Evolutionary conservation across 2,888 invertebrate species (phyloP), one percentile per base, ranked within the genome.

Genomic region (Acleris holmiana): DNA sequence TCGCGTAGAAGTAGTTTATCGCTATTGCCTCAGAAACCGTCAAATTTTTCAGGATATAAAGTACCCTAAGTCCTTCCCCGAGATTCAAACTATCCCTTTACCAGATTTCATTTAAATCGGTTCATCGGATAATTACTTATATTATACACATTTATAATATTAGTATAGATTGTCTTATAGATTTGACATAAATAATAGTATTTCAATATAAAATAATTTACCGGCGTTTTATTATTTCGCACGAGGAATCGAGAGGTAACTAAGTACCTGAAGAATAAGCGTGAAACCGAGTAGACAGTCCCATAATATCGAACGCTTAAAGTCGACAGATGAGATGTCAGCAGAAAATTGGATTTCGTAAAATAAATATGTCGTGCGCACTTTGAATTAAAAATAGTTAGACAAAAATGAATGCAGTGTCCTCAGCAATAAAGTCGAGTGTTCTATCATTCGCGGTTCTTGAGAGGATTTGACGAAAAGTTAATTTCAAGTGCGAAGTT

Each of bases 281-380:
- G 87, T 90, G 87, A 89, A 91, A 88, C 88, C 80, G 76, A 84
- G 84, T 76, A 83, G 91, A 90, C 90, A 86, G 79, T 82, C 79
- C 80, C 79, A 88, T 85, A 85, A 86, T 82, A 82, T 82, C 81
- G 79, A 85, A 80, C 87, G 88, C 80, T 89, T 89, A 91, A 91
- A 92, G 91, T 83, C 89, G 91, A 92, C 92, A 91, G 91, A 88
- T 90, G 89, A 91, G 85, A 90, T 88, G 92, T 91, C 92, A 87
- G 91, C 91, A 91, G 91, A 91, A 92, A 92, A 92, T 92, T 91
- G 92, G 92, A 92, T 92, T 92, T 90, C 79, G 89, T 87, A 90
- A 91, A 91, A 91, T 92, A 92, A 92, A 92, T 90, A 91, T 91
- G 91, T 91, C 90, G 83, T 84, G 84, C 85, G 84, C 81, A 82